phyloP scores from a whole-genome alignment of 2,797 vertebrate species.

The Acestrorhynchus altus region DNA sequence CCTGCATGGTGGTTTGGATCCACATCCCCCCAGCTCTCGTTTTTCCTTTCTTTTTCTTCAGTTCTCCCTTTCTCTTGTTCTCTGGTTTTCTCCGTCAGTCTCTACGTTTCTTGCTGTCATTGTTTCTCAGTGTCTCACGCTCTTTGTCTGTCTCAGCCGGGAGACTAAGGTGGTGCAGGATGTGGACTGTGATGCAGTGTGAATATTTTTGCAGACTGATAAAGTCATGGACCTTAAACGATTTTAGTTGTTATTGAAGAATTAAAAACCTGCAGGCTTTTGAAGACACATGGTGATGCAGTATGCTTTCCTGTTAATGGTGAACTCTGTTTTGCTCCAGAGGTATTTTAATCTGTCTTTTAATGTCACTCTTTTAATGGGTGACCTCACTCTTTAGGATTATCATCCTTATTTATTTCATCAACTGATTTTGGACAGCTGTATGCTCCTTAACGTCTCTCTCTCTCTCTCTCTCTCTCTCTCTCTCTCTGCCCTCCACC shows the following conservation, averaged over 20 bases:
- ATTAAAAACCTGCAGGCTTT: too few species aligned
- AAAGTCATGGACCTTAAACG: too few species aligned
- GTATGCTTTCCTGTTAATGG: too few species aligned
- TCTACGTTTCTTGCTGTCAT: background rate
- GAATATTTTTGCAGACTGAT: too few species aligned
- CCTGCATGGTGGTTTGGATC: constrained; percentile 28
- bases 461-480: background rate
- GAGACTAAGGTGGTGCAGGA: too few species aligned
- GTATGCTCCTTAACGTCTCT: background rate
- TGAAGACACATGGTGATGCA: too few species aligned
- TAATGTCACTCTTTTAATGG: too few species aligned
- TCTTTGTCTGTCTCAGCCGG: background rate
- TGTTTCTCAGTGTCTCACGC: constrained; percentile 3
- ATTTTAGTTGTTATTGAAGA: too few species aligned
- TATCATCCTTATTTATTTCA: background rate
- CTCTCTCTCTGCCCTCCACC: too few species aligned
- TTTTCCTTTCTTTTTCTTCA: background rate
- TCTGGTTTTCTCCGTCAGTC: background rate
- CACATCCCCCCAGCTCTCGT: background rate
- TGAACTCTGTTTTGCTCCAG: too few species aligned
- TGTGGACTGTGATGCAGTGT: too few species aligned
- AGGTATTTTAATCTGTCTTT: too few species aligned
- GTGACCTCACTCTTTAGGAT: background rate
- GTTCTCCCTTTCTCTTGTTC: background rate
- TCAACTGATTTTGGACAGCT: background rate